phyloP scores from a whole-genome alignment of 2,888 invertebrate genomes.

The Eurytoma adleriae region DNA sequence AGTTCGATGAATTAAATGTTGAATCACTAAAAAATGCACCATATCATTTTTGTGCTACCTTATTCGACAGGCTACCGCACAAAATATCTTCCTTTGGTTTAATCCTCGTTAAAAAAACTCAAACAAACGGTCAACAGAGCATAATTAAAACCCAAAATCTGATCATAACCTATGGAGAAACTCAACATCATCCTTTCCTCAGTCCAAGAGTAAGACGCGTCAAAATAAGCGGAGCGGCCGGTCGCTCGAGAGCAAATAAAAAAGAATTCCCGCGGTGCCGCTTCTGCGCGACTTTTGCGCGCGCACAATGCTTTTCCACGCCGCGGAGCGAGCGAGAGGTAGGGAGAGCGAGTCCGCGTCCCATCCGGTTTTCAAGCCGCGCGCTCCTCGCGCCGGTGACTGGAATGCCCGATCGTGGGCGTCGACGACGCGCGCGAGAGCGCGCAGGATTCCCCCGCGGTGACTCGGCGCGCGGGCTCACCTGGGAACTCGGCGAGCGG shows the following conservation, averaged over 20 bases:
- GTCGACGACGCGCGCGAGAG: slow-evolving; percentile 53
- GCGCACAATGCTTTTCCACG: slow-evolving; percentile 7
- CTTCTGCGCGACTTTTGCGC: neutral
- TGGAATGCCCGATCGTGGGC: slow-evolving; percentile 63
- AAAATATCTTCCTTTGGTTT: no score
- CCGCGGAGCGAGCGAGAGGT: neutral
- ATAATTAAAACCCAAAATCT: no score
- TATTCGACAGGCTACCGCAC: no score
- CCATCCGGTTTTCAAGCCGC: slow-evolving; percentile 48
- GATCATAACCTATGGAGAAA: no score
- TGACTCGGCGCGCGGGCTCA: slow-evolving; percentile 44
- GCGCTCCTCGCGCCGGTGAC: slow-evolving; percentile 55
- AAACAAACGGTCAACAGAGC: no score
- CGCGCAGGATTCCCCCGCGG: slow-evolving; percentile 47
- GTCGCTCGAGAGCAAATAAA: neutral
- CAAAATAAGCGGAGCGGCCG: neutral
- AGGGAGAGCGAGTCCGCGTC: neutral
- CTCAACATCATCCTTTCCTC: no score
- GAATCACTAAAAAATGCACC: no score
- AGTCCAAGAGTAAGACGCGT: no score
- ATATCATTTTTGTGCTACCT: no score
- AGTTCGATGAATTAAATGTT: no score
- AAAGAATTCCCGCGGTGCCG: slow-evolving; percentile 4
- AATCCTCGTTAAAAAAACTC: no score
- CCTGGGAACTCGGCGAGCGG: slow-evolving; percentile 29